A percentile compares a stretch with the other conserved stretches of the same genome.
phyloP scores from a whole-genome alignment of 1,140 invertebrate genomes.

The Bombus breviceps region DNA sequence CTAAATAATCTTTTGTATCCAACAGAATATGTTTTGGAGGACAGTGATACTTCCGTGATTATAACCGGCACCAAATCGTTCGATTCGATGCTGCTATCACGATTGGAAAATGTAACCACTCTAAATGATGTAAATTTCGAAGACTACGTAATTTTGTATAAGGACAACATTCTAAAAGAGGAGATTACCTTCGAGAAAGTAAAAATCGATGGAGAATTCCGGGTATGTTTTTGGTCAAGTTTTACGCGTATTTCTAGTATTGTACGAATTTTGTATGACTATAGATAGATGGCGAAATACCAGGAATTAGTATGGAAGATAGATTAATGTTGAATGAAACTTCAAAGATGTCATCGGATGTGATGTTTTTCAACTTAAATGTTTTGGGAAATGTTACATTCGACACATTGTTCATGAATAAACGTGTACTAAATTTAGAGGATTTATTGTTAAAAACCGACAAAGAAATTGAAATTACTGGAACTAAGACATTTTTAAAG shows the following conservation, averaged over 20 bases:
- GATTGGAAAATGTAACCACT: conserved; percentile 44
- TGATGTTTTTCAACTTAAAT: conserved; percentile 62
- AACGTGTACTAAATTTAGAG: conserved; percentile 55
- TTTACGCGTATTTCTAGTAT: not conserved
- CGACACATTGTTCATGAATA: conserved; percentile 54
- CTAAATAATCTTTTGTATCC: conserved; percentile 72
- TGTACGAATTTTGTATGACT: conserved; percentile 5
- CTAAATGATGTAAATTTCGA: conserved; percentile 69
- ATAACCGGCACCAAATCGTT: conserved; percentile 68
- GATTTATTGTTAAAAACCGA: conserved; percentile 71
- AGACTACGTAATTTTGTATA: conserved; percentile 67
- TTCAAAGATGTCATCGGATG: conserved; percentile 40
- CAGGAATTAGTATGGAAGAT: conserved; percentile 33
- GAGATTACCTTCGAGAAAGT: conserved; percentile 73
- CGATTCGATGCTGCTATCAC: conserved; percentile 39
- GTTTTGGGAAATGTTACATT: conserved; percentile 68
- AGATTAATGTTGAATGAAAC: conserved; percentile 59
- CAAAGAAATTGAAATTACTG: conserved; percentile 60
- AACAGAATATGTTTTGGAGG: conserved; percentile 59
- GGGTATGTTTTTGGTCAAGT: conserved; percentile 53
- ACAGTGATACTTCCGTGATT: not conserved
- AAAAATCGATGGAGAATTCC: conserved; percentile 54
- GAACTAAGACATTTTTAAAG: conserved; percentile 67
- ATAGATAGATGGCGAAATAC: conserved; percentile 71
- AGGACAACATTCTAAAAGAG: conserved; percentile 56